These are phyloP conservation scores for Zosterops hypoxanthus DNA, from an alignment of 2,113 vertebrate genomes.

Conservation along the genomic window DNA sequence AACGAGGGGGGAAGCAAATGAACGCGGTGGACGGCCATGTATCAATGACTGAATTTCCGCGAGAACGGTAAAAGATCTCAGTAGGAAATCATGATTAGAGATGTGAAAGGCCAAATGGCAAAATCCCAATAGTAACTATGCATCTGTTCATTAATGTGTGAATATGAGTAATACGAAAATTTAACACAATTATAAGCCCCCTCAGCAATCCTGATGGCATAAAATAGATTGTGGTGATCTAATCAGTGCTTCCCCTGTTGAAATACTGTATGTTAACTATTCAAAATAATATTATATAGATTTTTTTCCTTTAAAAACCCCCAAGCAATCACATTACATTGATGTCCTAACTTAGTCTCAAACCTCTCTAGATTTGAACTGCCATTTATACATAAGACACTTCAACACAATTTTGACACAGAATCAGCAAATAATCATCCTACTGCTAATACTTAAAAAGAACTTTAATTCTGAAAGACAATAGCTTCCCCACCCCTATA, in stretches of 20 bases:
- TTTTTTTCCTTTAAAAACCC: background rate
- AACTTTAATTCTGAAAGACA: conserved; percentile 42
- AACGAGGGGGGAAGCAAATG: background rate
- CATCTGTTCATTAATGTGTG: conserved; percentile 60
- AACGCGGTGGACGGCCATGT: background rate
- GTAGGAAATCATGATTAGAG: conserved; percentile 30
- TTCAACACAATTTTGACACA: background rate
- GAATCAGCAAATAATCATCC: background rate
- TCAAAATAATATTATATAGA: conserved; percentile 22
- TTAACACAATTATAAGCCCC: conserved; percentile 58
- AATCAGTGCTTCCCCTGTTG: conserved; percentile 47
- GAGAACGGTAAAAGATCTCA: conserved; percentile 12
- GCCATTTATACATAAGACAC: background rate
- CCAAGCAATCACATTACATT: conserved; percentile 6
- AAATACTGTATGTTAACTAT: conserved; percentile 48
- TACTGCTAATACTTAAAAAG: conserved; percentile 9
- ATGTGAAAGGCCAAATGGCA: conserved; percentile 62
- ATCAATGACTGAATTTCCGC: background rate
- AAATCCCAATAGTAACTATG: conserved; percentile 67
- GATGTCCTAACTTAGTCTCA: background rate
- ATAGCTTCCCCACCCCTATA: background rate
- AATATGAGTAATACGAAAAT: conserved; percentile 66
- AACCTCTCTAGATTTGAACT: background rate
- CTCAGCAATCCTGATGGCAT: conserved; percentile 28
- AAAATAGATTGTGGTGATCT: conserved; percentile 49